Conservation (phyloP, 2,113 vertebrate genomes). For the Corvus cornix region DNA sequence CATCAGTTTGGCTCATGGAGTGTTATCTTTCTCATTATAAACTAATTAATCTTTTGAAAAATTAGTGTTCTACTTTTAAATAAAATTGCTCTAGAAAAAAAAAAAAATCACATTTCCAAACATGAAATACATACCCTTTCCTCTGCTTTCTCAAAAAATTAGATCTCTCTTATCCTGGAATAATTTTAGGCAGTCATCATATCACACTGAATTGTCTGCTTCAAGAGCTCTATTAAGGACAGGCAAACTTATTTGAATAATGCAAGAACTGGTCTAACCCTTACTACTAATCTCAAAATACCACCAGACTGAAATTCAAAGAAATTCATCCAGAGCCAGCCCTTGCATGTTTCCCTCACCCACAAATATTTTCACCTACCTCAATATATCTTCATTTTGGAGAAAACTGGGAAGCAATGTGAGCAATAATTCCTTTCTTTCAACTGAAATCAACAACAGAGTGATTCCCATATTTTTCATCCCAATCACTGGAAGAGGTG, state of each 20-base stretch:
- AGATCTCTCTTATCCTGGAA: background rate
- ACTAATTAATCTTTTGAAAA: conserved; percentile 17
- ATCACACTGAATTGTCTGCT: background rate
- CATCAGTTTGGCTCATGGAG: background rate
- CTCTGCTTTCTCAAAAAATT: background rate
- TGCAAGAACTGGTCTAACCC: background rate
- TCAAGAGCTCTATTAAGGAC: background rate
- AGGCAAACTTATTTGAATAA: background rate
- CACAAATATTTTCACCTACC: background rate
- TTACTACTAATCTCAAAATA: background rate
- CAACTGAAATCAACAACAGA: background rate
- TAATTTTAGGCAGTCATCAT: background rate
- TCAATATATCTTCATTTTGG: background rate
- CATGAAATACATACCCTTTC: background rate
- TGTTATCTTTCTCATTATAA: conserved; percentile 31
- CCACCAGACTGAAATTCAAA: background rate
- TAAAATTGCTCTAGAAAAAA: background rate
- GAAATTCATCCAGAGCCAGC: background rate
- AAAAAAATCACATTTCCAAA: background rate
- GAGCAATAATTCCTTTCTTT: background rate
- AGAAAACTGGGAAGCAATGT: background rate
- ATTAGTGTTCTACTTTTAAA: background rate
- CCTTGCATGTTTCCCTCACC: background rate
- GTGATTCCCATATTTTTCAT: background rate
- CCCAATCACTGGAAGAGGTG: background rate